Evolutionary conservation across 1,140 invertebrate genomes (phyloP), one percentile per base, ranked within the genome.

Genomic region (Chrysopa pallens): DNA sequence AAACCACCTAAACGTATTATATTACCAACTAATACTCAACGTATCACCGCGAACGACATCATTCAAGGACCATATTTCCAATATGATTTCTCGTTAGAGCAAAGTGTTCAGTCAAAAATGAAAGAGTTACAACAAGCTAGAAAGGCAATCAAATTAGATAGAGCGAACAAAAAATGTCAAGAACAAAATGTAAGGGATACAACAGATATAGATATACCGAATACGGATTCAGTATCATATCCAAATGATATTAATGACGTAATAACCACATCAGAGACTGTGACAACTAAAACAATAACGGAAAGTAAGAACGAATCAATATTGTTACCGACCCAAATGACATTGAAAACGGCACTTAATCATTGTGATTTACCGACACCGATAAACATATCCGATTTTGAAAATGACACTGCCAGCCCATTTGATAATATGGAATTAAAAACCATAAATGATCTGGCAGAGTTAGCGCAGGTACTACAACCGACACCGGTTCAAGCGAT

Each of bases 381-480:
- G 1, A 52, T 52, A 14, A 61, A 61, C 43, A 53, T 61, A 43
- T 56, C 57, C 28, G 46, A 47, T 46, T 91, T 91, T 66, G 85
- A 90, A 62, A 76, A 81, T 57, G 84, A 88, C 57, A 86, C 81
- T 39, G 86, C 84, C 12, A 88, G 83, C 57, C 86, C 86, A 1
- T 91, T 90, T 63, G 86, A 91, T 66, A 85, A 86, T 65, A 76
- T 89, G 61, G 85, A 87, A 66, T 57, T 91, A 27, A 88, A 90
- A 62, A 86, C 84, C 31, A 83, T 91, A 36, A 89, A 91, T 62
- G 85, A 89, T 58, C 74, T 89, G 65, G 84, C 88, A 60, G 76
- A 87, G 58, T 63, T 91, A 37, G 84, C 84, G 6, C 76, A 84
- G 60, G 73, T 82, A 23, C 50, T 74, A 36, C 31, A 33, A 33